A percentile compares a stretch with the other conserved stretches of the same genome.
Evolutionary conservation across 23 tunicate species (phyloP).

Genomic region (Styela plicata): DNA sequence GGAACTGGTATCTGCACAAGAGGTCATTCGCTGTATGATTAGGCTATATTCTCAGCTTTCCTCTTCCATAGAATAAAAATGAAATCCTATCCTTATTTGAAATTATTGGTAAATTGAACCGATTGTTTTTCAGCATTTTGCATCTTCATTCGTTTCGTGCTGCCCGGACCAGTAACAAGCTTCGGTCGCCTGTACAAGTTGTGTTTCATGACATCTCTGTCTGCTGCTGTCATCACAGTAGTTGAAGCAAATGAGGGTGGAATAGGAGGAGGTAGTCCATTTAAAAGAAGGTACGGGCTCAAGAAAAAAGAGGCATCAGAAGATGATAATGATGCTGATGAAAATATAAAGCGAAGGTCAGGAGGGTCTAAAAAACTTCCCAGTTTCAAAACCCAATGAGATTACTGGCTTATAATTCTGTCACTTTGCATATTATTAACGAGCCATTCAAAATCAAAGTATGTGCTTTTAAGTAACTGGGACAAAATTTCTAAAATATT

Average conservation of each 20-base stretch:
- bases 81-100: no score
- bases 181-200: conserved; percentile 65
- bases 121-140: conserved; percentile 54
- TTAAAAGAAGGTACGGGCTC: conserved; percentile 11
- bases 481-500: no score
- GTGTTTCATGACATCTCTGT: conserved; percentile 33
- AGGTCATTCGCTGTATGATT: no score
- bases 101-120: no score
- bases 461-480: no score
- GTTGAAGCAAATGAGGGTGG: conserved; percentile 18
- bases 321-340: conserved; percentile 7
- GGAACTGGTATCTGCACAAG: no score
- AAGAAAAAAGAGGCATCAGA: conserved; percentile 19
- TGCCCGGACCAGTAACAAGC: conserved; percentile 70
- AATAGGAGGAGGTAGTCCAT: not conserved
- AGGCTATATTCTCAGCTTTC: no score
- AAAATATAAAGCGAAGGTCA: conserved; percentile 3
- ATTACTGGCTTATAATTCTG: not conserved
- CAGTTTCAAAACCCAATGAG: not conserved
- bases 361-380: conserved; percentile 1
- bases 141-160: conserved; percentile 50
- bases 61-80: no score
- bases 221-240: conserved; percentile 37
- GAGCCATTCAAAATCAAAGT: no score
- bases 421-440: not conserved